phyloP scores from a whole-genome alignment of 2,113 vertebrate species.

The Rhipidura dahli region DNA sequence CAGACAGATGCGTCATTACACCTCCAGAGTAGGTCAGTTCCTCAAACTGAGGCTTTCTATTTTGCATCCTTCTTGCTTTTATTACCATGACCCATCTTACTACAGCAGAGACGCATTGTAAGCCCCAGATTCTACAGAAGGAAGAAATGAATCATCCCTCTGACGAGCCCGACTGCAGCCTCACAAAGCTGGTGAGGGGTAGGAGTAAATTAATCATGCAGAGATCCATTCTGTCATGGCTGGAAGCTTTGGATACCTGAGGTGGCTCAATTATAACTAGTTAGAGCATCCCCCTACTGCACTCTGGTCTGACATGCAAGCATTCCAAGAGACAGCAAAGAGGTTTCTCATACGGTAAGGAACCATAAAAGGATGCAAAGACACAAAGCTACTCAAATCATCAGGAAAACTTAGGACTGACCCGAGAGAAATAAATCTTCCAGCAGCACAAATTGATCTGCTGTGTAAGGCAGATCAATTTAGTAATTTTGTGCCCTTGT shows the following conservation, averaged over 20 bases:
- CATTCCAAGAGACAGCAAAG: neutral
- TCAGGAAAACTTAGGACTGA: neutral
- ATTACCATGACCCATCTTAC: neutral
- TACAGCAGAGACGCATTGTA: neutral
- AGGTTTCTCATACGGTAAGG: neutral
- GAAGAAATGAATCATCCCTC: neutral
- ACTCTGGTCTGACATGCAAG: neutral
- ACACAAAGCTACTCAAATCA: neutral
- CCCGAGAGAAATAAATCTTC: neutral
- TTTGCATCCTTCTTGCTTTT: neutral
- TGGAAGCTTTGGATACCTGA: constrained; percentile 21
- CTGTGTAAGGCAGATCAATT: neutral
- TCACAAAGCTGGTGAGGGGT: neutral
- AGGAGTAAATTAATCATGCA: constrained; percentile 24
- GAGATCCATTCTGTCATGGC: constrained; percentile 15
- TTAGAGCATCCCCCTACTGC: neutral
- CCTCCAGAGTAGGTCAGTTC: neutral
- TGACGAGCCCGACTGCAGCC: neutral
- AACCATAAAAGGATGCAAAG: neutral
- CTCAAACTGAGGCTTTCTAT: neutral
- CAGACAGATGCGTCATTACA: neutral
- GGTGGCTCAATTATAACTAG: neutral
- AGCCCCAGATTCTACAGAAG: neutral
- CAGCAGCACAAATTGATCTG: neutral
- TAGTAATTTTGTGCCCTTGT: neutral